These are phyloP conservation scores for Puma concolor DNA, from an alignment of 2,113 vertebrate genomes.

Conservation along the genomic window DNA sequence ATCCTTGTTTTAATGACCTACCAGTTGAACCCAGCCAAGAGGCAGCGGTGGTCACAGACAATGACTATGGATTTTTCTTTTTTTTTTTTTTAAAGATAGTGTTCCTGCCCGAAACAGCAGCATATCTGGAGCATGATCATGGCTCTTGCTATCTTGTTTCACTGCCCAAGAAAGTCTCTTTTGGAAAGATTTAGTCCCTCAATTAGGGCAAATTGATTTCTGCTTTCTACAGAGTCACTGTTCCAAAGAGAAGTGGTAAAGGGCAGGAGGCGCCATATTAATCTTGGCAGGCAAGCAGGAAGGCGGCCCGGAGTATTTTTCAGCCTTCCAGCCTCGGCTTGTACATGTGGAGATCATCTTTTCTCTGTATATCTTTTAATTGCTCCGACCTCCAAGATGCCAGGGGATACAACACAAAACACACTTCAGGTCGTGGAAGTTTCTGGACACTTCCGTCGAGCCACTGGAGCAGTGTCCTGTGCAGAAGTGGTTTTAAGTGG, in stretches of 20 bases:
- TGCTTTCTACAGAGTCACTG: slow-evolving; percentile 75
- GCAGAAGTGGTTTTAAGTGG: background rate
- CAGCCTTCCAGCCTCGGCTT: background rate
- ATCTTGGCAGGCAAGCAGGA: slow-evolving; percentile 44
- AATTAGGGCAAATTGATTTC: slow-evolving; percentile 83
- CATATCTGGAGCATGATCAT: slow-evolving; percentile 56
- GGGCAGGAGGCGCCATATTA: slow-evolving; percentile 51
- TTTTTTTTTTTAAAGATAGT: background rate
- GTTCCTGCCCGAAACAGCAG: background rate
- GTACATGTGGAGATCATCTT: background rate
- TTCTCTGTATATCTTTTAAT: slow-evolving; percentile 54
- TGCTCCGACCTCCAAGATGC: background rate
- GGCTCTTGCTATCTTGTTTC: slow-evolving; percentile 69
- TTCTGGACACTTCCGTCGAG: slow-evolving; percentile 53
- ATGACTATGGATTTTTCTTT: slow-evolving; percentile 44
- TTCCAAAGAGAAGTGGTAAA: slow-evolving; percentile 79
- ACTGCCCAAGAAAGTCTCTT: slow-evolving; percentile 73
- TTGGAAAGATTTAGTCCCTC: slow-evolving; percentile 82
- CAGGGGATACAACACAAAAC: slow-evolving; percentile 24
- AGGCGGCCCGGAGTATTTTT: slow-evolving; percentile 35
- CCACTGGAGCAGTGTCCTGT: background rate
- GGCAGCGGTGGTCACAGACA: slow-evolving; percentile 38
- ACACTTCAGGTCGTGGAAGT: slow-evolving; percentile 6
- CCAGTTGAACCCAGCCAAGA: slow-evolving; percentile 11
- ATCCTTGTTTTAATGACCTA: background rate